These are phyloP conservation scores for Ceratina japonica DNA, from an alignment of 1,140 invertebrate species.

Conservation along the genomic window DNA sequence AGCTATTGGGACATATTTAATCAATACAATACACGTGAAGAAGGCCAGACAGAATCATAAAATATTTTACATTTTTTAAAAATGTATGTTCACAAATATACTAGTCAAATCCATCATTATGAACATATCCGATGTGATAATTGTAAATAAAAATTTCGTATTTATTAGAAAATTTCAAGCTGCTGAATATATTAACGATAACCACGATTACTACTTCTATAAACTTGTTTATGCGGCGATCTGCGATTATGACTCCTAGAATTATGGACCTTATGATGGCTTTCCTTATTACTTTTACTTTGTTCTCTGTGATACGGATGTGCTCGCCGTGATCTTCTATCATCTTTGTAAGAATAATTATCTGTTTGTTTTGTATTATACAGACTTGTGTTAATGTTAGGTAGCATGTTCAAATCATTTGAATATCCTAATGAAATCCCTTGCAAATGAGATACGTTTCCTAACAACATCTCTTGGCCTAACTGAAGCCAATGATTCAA, in stretches of 20 bases:
- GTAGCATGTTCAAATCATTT: conserved; percentile 42
- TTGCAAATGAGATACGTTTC: conserved; percentile 45
- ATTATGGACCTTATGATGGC: conserved; percentile 47
- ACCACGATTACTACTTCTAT: conserved; percentile 48
- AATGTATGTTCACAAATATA: not conserved
- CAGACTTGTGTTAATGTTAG: not conserved
- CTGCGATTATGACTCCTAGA: conserved; percentile 36
- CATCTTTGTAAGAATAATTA: conserved; percentile 49
- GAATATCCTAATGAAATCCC: conserved; percentile 29
- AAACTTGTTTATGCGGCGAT: conserved; percentile 33
- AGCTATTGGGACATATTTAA: not conserved
- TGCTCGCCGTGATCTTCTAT: conserved; percentile 57
- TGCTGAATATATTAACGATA: conserved; percentile 37
- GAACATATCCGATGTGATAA: too few relatives aligned
- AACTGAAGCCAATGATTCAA: conserved; percentile 59
- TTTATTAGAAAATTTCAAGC: not conserved
- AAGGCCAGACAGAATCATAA: not conserved
- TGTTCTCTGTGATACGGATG: conserved; percentile 68
- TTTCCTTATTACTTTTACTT: conserved; percentile 37
- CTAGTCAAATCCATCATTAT: not conserved
- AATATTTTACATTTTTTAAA: not conserved
- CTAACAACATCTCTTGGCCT: conserved; percentile 71
- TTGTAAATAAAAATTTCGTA: not conserved
- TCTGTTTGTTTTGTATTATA: conserved; percentile 51
- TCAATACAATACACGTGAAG: not conserved